These are phyloP conservation scores for Lutjanus erythropterus DNA, from an alignment of 2,113 vertebrate species.

Conservation along the genomic window DNA sequence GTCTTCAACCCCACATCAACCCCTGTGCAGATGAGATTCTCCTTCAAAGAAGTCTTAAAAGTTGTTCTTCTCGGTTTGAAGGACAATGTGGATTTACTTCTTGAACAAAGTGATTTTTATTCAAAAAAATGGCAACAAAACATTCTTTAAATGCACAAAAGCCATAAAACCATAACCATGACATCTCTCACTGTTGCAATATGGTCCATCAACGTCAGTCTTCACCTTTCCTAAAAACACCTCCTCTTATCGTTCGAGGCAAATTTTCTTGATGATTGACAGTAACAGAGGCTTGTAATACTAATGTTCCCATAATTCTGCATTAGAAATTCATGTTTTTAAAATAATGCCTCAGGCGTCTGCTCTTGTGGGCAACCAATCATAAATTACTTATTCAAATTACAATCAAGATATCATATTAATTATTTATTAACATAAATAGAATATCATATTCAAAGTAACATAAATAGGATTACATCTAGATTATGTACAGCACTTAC, in stretches of 20 bases:
- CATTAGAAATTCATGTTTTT: neutral
- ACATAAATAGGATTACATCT: slow-evolving; percentile 68
- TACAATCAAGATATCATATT: no score
- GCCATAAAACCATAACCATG: neutral
- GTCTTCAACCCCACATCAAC: no score
- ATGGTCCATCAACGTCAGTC: slow-evolving; percentile 1
- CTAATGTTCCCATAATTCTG: slow-evolving; percentile 19
- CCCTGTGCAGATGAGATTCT: no score
- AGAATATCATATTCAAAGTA: slow-evolving; percentile 43
- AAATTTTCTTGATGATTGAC: neutral
- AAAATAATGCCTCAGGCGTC: slow-evolving; percentile 3
- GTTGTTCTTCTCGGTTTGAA: neutral
- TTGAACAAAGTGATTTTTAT: neutral
- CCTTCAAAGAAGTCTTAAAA: neutral
- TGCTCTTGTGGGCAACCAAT: slow-evolving; percentile 8
- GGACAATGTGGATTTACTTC: neutral
- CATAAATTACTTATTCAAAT: slow-evolving; percentile 8
- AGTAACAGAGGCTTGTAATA: neutral
- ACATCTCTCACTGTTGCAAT: neutral
- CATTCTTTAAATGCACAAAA: neutral
- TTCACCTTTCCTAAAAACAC: neutral
- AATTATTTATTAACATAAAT: slow-evolving; percentile 70
- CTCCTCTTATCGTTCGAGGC: neutral
- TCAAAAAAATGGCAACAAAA: neutral
- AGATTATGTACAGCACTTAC: slow-evolving; percentile 54